Base-by-base conservation (phyloP, 2,797 vertebrate species). In the Sylvilagus floridanus region DNA sequence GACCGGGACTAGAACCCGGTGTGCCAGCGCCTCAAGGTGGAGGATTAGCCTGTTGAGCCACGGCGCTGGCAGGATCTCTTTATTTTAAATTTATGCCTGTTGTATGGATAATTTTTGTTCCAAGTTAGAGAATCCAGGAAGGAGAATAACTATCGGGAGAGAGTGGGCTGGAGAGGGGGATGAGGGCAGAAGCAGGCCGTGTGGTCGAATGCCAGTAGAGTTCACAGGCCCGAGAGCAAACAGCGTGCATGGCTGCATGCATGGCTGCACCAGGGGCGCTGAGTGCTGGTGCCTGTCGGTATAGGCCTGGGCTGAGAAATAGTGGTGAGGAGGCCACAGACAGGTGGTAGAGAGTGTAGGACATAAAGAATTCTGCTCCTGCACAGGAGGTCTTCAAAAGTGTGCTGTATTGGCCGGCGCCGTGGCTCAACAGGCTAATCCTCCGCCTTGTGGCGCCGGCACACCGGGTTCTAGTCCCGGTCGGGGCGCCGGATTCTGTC, bases 31-130 rank as follows among this genome's bases (percentile, higher is more conserved):
- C n/a, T n/a, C n/a, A n/a, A n/a, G n/a, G n/a, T n/a, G n/a, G n/a
- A n/a, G n/a, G n/a, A n/a, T n/a, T n/a, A n/a, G n/a, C n/a, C n/a
- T n/a, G n/a, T n/a, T n/a, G n/a, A n/a, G n/a, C n/a, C n/a, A n/a
- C n/a, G n/a, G n/a, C n/a, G n/a, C n/a, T n/a, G n/a, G n/a, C n/a
- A 76, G 21, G 7, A 0, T 77, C 21, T 83, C 62, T 83, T 88
- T 86, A 32, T 52, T 81, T 88, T 69, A 72, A 50, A 60, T 19
- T 73, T 84, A 32, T 77, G 9, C 4, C n/a, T 24, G 2, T 75
- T 75, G 42, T 83, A 93, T 79, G 47, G 69, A 14, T 81, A 10
- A 21, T 79, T 92, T 88, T 75, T 68, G 7, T 52, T 68, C n/a
- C 42, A 35, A 47, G 24, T 81, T 87, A 50, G 60, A 22, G 42